Evolutionary conservation across 2,113 vertebrate genomes (phyloP).

Genomic region (Lepus americanus): DNA sequence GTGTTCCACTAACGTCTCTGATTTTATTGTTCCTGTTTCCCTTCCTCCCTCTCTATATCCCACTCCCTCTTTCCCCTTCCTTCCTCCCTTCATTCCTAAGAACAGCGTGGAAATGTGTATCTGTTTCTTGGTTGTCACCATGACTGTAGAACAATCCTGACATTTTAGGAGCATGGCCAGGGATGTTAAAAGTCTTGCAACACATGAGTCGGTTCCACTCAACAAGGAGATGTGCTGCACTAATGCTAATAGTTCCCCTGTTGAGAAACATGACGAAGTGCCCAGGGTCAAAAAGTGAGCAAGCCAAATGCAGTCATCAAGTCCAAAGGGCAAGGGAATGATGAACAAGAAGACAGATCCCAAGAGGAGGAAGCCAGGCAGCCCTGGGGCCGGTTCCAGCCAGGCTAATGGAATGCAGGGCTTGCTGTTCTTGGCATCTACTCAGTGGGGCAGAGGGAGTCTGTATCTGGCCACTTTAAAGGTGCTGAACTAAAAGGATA

Average conservation of each 20-base stretch:
- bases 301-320: slow-evolving; percentile 54
- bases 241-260: neutral
- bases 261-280: slow-evolving; percentile 54
- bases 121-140: neutral
- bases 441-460: neutral
- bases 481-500: neutral
- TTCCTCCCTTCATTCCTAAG: neutral
- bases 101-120: neutral
- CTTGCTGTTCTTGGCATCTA: neutral
- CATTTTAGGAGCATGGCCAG: neutral
- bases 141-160: neutral
- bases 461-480: neutral
- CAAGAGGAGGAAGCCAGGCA: neutral
- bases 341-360: neutral
- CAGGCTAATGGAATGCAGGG: accelerated
- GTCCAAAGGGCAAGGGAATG: slow-evolving; percentile 56
- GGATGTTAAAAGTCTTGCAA: neutral
- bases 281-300: slow-evolving; percentile 50
- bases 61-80: accelerated
- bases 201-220: neutral
- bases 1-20: neutral
- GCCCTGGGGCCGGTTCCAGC: slow-evolving; percentile 2
- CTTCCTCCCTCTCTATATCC: too few relatives aligned
- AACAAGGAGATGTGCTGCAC: neutral
- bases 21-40: neutral